Base-by-base conservation (phyloP, 2,888 invertebrate genomes). In the Sinelater perroti region DNA sequence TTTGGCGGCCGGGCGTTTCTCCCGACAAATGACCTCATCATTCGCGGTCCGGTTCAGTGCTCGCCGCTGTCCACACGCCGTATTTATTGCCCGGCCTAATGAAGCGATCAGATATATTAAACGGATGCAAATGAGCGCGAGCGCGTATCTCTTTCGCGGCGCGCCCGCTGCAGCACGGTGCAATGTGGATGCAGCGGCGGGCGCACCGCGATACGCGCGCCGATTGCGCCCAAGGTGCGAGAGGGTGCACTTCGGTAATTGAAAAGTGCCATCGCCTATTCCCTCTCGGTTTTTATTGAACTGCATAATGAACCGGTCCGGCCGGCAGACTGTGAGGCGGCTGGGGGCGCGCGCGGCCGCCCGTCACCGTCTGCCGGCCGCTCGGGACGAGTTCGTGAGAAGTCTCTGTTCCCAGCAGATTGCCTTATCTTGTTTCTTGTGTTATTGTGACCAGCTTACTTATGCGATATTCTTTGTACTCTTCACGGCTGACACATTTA, bases 341-440 rank as follows among this genome's bases (percentile, higher is more conserved):
- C 26, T 6, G 4, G 4, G n/a, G 4, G 24, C 24, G 3, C 4
- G 6, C 24, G 21, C 14, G 13, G 14, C 24, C 14, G 10, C 40
- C 14, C 8, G 8, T 40, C 40, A 40, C 40, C 8, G 13, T 40
- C 40, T 44, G 51, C 49, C 50, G 61, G 60, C 40, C 65, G 56
- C 59, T 59, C 57, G 61, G 64, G 60, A 65, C 69, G 56, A 67
- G 68, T 71, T 70, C 72, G 72, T 72, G 72, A 72, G 71, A 66
- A 70, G 68, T 64, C 65, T 65, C 63, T 67, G 66, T 67, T 69
- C 66, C 62, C 67, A 64, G 65, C 67, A 70, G 70, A 72, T 71
- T 69, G 73, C 67, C 71, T 72, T 72, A 72, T 72, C 72, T 72
- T 71, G 71, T 72, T 73, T 68, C 67, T 65, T 67, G 66, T 70